phyloP scores from a whole-genome alignment of 2,797 vertebrate species.

The Thunnus albacares region DNA sequence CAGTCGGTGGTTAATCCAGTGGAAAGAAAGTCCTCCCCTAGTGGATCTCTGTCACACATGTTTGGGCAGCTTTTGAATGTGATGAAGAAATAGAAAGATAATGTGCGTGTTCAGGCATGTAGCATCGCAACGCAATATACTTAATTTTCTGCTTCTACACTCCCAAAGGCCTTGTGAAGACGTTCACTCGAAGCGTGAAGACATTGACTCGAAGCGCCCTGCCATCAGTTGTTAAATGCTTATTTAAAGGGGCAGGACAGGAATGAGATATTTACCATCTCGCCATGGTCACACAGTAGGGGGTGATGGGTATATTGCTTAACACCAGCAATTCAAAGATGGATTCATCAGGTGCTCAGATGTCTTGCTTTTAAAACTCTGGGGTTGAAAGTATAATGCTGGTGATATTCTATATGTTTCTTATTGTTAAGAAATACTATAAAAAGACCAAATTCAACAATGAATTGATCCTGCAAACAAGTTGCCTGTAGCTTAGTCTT shows the following conservation, averaged over 20 bases:
- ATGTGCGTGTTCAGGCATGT: conserved; percentile 41
- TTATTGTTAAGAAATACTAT: too few species aligned
- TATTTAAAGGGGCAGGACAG: background rate
- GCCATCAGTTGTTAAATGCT: conserved; percentile 10
- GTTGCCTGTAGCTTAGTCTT: too few species aligned
- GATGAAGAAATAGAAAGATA: conserved; percentile 44
- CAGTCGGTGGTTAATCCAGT: conserved; percentile 65
- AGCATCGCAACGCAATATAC: conserved; percentile 22
- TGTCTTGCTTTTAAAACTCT: background rate
- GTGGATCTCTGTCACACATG: conserved; percentile 48
- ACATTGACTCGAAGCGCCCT: conserved; percentile 8
- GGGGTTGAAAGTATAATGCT: background rate
- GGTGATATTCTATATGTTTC: background rate
- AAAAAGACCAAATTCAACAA: too few species aligned
- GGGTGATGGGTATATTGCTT: conserved; percentile 4
- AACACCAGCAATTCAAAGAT: background rate
- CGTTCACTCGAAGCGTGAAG: conserved; percentile 15
- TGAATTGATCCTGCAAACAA: too few species aligned
- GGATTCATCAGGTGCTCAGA: background rate
- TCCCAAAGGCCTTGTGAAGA: conserved; percentile 16
- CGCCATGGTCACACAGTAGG: background rate
- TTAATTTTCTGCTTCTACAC: conserved; percentile 41
- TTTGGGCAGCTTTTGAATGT: conserved; percentile 47
- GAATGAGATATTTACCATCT: background rate
- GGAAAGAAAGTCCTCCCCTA: conserved; percentile 45